Evolutionary conservation across 2,113 vertebrate species (phyloP).

Genomic region (Daubentonia madagascariensis): DNA sequence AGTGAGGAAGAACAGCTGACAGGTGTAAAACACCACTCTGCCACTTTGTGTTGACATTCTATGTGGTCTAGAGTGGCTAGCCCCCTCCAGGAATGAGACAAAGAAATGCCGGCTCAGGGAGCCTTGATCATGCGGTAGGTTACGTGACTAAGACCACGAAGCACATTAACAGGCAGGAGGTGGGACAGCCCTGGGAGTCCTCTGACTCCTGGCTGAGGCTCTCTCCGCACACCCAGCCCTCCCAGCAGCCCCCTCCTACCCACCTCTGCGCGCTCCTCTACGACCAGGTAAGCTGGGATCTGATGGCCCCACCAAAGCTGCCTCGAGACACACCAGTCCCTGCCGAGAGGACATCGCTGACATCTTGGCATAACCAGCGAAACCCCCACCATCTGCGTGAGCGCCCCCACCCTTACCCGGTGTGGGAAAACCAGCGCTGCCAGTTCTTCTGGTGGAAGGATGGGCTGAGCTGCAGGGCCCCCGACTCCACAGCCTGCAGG

Average conservation of each 20-base stretch:
- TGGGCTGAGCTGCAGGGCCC: conserved; percentile 85
- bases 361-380: accelerated
- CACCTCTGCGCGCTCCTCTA: not conserved
- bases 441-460: conserved; percentile 89
- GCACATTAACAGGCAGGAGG: not conserved
- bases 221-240: accelerated
- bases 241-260: not conserved
- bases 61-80: conserved; percentile 76
- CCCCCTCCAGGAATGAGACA: not conserved
- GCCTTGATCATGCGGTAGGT: accelerated
- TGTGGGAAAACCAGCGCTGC: conserved; percentile 90
- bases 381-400: accelerated
- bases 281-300: conserved; percentile 85
- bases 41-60: accelerated
- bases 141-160: not conserved
- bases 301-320: conserved; percentile 96
- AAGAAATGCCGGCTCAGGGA: not conserved
- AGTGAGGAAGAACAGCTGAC: not conserved
- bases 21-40: not conserved
- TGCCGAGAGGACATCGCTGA: conserved; percentile 11
- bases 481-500: conserved; percentile 86
- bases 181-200: not conserved
- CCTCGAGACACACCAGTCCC: conserved; percentile 94
- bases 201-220: not conserved
- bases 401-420: conserved; percentile 80